Conservation (phyloP, 2,797 vertebrate genomes). For the Choloepus didactylus region DNA sequence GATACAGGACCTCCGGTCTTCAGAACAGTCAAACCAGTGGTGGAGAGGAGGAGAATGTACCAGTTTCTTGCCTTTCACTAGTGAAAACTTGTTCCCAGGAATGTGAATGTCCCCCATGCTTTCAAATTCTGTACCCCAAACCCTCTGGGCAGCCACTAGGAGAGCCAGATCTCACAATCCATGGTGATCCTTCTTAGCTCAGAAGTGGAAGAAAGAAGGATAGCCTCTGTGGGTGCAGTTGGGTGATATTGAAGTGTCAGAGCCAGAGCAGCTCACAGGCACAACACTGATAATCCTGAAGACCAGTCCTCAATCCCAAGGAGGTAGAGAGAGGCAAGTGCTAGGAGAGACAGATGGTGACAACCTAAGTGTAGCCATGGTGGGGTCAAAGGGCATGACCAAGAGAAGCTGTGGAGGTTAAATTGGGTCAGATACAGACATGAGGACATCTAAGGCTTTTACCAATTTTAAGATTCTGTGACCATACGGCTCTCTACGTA, state of each 20-base stretch:
- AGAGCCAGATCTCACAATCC: neutral
- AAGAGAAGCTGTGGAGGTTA: neutral
- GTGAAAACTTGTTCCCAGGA: neutral
- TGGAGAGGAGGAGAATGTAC: neutral
- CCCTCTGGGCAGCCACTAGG: neutral
- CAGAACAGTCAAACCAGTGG: neutral
- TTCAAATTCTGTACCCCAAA: neutral
- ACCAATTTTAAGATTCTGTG: constrained; percentile 25
- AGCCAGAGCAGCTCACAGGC: neutral
- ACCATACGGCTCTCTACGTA: neutral
- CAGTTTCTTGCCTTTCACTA: neutral
- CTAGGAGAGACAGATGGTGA: neutral
- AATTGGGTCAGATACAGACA: neutral
- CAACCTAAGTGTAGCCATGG: neutral
- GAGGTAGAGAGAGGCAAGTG: neutral
- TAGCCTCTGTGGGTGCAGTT: rapidly evolving
- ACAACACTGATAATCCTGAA: neutral
- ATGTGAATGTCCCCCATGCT: too few species aligned
- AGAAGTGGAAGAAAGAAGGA: neutral
- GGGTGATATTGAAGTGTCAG: neutral
- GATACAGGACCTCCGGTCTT: neutral
- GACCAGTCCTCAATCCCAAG: too few species aligned
- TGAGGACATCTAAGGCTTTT: neutral
- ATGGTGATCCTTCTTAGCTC: neutral
- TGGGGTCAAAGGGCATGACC: too few species aligned